Evolutionary conservation across 1,140 invertebrate genomes (phyloP), one percentile per base, ranked within the genome.

Genomic region (Anoplolepis gracilipes): DNA sequence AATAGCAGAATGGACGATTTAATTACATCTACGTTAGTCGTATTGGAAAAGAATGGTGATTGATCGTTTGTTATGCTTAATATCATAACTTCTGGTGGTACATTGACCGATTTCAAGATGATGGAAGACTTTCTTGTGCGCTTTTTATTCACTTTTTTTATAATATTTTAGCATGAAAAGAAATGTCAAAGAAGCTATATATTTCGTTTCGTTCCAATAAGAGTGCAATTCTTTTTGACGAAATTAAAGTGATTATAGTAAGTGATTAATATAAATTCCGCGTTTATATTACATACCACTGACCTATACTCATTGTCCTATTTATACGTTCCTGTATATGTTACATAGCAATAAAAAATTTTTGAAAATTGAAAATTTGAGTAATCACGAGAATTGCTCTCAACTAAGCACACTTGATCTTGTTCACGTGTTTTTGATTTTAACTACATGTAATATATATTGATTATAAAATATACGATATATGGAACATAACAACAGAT

Each of bases 21-120:
- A 81, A 72, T 81, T 81, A 72, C 19, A 81, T 81, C 53, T 59
- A 59, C 78, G 67, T 46, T 42, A 81, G 78, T 81, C 33, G 53
- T 42, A 59, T 81, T 25, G 19, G 33, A 46, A 72, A 81, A 72
- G 78, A 72, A 81, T 81, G 33, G 36, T 72, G 78, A 81, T 81
- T 72, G 78, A 81, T 81, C 33, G 65, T 81, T 81, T 72, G 42
- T 81, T 72, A 72, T 81, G 64, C 77, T 81, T 72, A 81, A 81
- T 72, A 72, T 72, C 78, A 36, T 72, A 81, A 72, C 65, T 72
- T 70, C 53, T 72, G 33, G 36, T 46, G 65, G 49, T 59, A 79
- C n/a, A 81, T 70, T 72, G 65, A 53, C 61, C 33, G 36, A 81
- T 81, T 81, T 59, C 78, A 59, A 39, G 25, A 81, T 81, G 78